Evolutionary conservation across 2,113 vertebrate genomes (phyloP).

Genomic region (western clawed frog (Xenopus tropicalis)): DNA sequence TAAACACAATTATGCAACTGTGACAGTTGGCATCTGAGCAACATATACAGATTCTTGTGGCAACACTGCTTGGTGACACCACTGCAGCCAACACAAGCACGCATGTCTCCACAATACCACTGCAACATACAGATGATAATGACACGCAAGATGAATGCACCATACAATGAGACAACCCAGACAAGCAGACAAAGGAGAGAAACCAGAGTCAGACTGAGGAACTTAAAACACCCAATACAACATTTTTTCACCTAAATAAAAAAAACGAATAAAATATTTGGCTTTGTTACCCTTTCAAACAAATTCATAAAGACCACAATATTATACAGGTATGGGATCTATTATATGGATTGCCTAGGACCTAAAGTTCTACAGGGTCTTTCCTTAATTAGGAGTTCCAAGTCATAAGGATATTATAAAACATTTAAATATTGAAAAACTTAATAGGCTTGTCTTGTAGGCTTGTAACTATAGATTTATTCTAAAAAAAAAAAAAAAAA

Average conservation of each 20-base stretch:
- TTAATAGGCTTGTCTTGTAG: too few relatives aligned
- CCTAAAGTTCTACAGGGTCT: too few relatives aligned
- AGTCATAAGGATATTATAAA: too few relatives aligned
- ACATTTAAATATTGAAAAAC: too few relatives aligned
- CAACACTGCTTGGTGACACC: constrained; percentile 23
- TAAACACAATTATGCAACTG: constrained; percentile 13
- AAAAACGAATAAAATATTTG: background rate
- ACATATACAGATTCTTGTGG: constrained; percentile 25
- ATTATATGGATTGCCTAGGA: too few relatives aligned
- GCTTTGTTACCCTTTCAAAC: too few relatives aligned
- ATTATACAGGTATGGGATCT: too few relatives aligned
- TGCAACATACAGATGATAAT: constrained; percentile 40
- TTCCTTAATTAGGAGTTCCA: too few relatives aligned
- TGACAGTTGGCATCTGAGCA: constrained; percentile 23
- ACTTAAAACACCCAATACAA: background rate
- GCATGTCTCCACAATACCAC: constrained; percentile 34
- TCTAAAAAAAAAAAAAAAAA: too few relatives aligned
- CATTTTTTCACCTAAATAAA: background rate
- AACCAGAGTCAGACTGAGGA: constrained; percentile 29
- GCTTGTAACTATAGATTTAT: too few relatives aligned
- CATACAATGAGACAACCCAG: constrained; percentile 35
- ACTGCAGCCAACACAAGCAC: constrained; percentile 43
- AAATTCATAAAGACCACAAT: too few relatives aligned
- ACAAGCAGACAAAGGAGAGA: constrained; percentile 28
- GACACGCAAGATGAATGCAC: constrained; percentile 35